Evolutionary conservation across 1,140 invertebrate species (phyloP).

Genomic region (Zaprionus lachaisei): DNA sequence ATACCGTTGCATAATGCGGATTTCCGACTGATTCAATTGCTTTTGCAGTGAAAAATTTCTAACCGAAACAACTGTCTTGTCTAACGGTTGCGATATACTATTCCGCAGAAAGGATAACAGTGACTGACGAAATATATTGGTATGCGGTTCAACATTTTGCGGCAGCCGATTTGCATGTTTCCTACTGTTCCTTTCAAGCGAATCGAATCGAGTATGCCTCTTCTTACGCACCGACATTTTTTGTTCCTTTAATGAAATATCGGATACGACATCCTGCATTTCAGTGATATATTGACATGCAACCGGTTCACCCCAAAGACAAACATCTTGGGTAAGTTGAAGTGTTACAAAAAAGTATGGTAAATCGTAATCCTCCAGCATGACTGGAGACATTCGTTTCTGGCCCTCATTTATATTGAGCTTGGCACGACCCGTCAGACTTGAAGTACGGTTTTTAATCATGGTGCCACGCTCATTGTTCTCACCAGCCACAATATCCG

Average conservation of each 20-base stretch:
- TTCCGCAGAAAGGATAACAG: constrained; percentile 30
- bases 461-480: too few relatives aligned
- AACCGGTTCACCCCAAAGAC: constrained; percentile 62
- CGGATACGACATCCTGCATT: constrained; percentile 2
- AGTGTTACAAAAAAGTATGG: constrained; percentile 61
- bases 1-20: constrained; percentile 38
- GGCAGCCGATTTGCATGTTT: not conserved
- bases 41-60: constrained; percentile 43
- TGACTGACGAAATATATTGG: constrained; percentile 60
- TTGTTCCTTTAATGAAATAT: not conserved
- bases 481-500: constrained; percentile 28
- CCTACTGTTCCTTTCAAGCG: not conserved
- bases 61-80: constrained; percentile 1
- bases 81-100: not conserved
- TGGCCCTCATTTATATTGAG: not conserved
- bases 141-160: not conserved
- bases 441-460: not conserved
- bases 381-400: not conserved
- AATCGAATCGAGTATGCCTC: not conserved
- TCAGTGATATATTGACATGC: constrained; percentile 56
- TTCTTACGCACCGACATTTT: not conserved
- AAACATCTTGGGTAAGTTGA: constrained; percentile 57
- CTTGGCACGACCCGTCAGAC: not conserved
- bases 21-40: constrained; percentile 37
- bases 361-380: constrained; percentile 31